These are phyloP conservation scores for Emydura subglobosa DNA, from an alignment of 2,113 vertebrate species.

Conservation along the genomic window DNA sequence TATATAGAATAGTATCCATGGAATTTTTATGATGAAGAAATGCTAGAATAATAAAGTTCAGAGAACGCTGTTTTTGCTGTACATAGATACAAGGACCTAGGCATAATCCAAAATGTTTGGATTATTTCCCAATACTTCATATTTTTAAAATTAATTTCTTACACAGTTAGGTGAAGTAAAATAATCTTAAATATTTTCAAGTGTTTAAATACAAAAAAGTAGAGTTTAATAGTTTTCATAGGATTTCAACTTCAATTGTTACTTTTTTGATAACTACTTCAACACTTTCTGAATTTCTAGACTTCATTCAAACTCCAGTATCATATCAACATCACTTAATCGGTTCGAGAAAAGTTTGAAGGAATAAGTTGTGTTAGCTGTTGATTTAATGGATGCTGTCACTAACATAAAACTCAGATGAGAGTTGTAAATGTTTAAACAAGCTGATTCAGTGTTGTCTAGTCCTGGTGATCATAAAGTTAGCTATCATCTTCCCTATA, in stretches of 20 bases:
- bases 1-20: background rate
- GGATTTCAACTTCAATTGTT: background rate
- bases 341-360: background rate
- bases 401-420: background rate
- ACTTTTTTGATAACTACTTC: background rate
- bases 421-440: background rate
- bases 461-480: too few relatives aligned
- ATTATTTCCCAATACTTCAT: background rate
- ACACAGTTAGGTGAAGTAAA: background rate
- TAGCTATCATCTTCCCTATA: background rate
- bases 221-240: background rate
- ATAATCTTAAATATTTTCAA: background rate
- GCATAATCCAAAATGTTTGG: background rate
- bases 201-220: background rate
- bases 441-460: background rate
- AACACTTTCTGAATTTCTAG: background rate
- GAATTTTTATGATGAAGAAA: background rate
- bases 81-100: background rate
- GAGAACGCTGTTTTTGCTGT: too few relatives aligned
- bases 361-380: background rate
- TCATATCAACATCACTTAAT: background rate
- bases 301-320: background rate
- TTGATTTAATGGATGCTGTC: background rate
- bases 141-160: background rate
- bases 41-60: too few relatives aligned